Percentiles rank a stretch among this genome's conserved stretches.
Evolutionary conservation across 2,888 invertebrate genomes (phyloP).

Genomic region (Siphonodentalium dalli): DNA sequence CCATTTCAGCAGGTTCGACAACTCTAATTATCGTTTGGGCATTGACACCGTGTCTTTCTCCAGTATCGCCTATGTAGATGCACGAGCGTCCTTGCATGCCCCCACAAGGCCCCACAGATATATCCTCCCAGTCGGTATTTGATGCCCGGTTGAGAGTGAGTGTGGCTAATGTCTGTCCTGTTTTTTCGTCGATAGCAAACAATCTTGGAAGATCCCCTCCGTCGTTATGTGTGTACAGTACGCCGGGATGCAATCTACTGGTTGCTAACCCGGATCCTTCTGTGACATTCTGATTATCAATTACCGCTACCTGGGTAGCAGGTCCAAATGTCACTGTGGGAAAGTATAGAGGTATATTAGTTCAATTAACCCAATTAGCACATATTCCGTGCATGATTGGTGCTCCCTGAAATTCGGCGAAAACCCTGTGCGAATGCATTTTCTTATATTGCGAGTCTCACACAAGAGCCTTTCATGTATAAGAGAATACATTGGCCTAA

Average conservation of each 20-base stretch:
- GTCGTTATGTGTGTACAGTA: constrained; percentile 33
- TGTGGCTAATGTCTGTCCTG: constrained; percentile 20
- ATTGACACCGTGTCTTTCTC: no score
- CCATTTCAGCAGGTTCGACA: constrained; percentile 11
- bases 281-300: no score
- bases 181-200: constrained; percentile 28
- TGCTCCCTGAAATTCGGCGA: no score
- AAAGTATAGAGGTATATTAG: no score
- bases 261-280: constrained; percentile 33
- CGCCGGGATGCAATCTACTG: constrained; percentile 21
- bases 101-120: constrained; percentile 25
- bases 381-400: no score
- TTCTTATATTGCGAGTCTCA: no score
- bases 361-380: no score
- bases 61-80: constrained; percentile 18
- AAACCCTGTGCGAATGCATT: no score
- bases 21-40: not conserved
- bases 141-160: constrained; percentile 14
- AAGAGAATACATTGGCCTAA: no score
- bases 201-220: constrained; percentile 23
- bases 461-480: no score
- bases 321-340: no score
- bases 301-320: no score
- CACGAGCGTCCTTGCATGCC: constrained; percentile 1
- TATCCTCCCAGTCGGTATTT: constrained; percentile 24